These are phyloP conservation scores for Tribolium castaneum DNA, from an alignment of 1,140 invertebrate genomes.

Conservation along the genomic window DNA sequence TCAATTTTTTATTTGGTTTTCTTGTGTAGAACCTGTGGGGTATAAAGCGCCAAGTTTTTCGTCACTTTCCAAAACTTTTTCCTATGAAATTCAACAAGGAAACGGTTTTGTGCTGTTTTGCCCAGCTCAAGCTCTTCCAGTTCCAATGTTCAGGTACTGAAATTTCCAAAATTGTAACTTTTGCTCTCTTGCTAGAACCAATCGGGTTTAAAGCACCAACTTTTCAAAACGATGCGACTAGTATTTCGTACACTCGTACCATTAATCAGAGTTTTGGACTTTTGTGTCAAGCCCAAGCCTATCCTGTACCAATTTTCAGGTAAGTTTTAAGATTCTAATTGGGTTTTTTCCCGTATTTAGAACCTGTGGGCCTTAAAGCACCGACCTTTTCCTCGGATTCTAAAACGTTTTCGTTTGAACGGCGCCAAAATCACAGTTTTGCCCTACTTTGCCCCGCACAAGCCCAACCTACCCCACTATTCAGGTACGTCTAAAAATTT, in stretches of 20 bases:
- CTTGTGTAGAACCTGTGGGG: constrained; percentile 71
- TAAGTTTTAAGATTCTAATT: constrained; percentile 55
- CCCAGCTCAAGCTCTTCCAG: constrained; percentile 72
- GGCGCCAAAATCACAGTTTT: constrained; percentile 68
- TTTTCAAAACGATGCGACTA: constrained; percentile 71
- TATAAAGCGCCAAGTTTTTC: constrained; percentile 77
- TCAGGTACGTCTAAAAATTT: constrained; percentile 69
- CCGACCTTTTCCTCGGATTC: constrained; percentile 76
- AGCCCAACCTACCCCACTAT: constrained; percentile 73
- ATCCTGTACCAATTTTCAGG: constrained; percentile 65
- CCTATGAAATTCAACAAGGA: constrained; percentile 66
- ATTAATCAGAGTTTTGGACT: constrained; percentile 59
- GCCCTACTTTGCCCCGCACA: constrained; percentile 64
- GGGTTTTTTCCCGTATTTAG: constrained; percentile 60
- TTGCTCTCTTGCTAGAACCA: constrained; percentile 67
- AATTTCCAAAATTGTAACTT: neutral
- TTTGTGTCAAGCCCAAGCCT: constrained; percentile 69
- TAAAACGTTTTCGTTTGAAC: constrained; percentile 63
- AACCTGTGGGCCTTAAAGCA: constrained; percentile 75
- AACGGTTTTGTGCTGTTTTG: constrained; percentile 68
- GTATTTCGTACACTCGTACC: constrained; percentile 62
- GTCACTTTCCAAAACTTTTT: constrained; percentile 67
- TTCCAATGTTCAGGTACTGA: constrained; percentile 67
- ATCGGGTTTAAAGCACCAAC: constrained; percentile 75
- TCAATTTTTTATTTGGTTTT: constrained; percentile 34